These are phyloP conservation scores for Turritopsis rubra DNA, from an alignment of 30 jellyfish, hydroid and myxozoan genomes.

Conservation along the genomic window DNA sequence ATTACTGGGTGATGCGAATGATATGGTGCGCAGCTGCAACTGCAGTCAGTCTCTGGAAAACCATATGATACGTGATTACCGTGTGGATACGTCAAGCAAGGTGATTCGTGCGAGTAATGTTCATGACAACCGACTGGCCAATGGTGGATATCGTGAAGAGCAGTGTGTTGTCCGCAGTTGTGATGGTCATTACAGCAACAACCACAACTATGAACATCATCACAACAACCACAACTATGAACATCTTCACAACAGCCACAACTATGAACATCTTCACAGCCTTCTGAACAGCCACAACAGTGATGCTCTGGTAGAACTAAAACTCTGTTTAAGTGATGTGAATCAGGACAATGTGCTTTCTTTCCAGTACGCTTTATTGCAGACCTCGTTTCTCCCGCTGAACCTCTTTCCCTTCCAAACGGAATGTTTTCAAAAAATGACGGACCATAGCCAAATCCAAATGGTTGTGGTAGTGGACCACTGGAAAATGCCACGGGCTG, in stretches of 20 bases:
- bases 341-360: not conserved
- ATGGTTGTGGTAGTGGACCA: not conserved
- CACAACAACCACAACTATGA: slow-evolving; percentile 8
- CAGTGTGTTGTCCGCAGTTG: not conserved
- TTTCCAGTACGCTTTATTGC: not conserved
- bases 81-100: slow-evolving; percentile 16
- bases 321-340: slow-evolving; percentile 15
- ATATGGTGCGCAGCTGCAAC: slow-evolving; percentile 1
- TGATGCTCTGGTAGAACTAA: not conserved
- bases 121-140: slow-evolving; percentile 24
- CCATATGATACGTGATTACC: slow-evolving; percentile 1
- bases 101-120: slow-evolving; percentile 18
- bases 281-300: slow-evolving; percentile 4
- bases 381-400: slow-evolving; percentile 5
- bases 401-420: not conserved
- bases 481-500: not conserved
- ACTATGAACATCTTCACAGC: not conserved
- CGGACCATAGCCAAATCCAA: not conserved
- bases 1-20: slow-evolving; percentile 15
- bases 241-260: not conserved
- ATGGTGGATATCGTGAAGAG: slow-evolving; percentile 1
- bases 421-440: not conserved
- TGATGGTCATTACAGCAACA: not conserved
- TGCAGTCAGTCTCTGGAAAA: not conserved
- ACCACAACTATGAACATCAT: not conserved